Conservation (phyloP, 2,797 vertebrate genomes). For the Chrysocyon brachyurus region DNA sequence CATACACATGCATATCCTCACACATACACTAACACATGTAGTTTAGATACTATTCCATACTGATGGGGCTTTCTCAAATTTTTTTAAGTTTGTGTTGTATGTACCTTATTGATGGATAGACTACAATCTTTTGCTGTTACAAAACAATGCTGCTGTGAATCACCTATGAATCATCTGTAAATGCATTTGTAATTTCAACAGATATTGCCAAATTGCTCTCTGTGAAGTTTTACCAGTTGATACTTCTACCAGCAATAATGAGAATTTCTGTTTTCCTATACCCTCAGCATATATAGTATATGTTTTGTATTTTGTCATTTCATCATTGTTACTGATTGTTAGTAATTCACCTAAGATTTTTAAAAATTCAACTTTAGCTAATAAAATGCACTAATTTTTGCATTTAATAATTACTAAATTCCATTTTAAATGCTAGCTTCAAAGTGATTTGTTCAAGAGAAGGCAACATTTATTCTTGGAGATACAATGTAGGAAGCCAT, state of each 20-base stretch:
- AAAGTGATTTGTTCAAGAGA: not conserved
- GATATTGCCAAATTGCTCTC: conserved; percentile 16
- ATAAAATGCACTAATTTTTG: not conserved
- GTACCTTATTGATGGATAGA: not conserved
- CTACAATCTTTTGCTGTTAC: not conserved
- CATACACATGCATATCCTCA: not conserved
- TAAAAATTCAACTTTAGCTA: not conserved
- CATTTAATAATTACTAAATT: conserved; percentile 10
- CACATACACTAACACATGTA: not conserved
- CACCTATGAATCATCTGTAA: conserved; percentile 28
- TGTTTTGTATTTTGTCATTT: conserved; percentile 41
- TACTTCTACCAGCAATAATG: not conserved
- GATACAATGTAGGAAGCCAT: not conserved
- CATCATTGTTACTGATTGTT: not conserved
- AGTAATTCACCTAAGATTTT: not conserved
- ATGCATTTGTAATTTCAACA: not conserved
- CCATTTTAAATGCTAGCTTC: not conserved
- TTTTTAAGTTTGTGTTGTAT: not conserved
- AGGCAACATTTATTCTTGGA: not conserved
- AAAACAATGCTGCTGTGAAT: not conserved
- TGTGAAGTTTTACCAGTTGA: not conserved
- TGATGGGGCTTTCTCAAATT: not conserved
- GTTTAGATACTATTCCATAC: not conserved
- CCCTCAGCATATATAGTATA: not conserved
- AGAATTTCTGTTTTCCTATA: not conserved